Conservation (phyloP, 2,888 invertebrate species). For the Apodemia zela region DNA sequence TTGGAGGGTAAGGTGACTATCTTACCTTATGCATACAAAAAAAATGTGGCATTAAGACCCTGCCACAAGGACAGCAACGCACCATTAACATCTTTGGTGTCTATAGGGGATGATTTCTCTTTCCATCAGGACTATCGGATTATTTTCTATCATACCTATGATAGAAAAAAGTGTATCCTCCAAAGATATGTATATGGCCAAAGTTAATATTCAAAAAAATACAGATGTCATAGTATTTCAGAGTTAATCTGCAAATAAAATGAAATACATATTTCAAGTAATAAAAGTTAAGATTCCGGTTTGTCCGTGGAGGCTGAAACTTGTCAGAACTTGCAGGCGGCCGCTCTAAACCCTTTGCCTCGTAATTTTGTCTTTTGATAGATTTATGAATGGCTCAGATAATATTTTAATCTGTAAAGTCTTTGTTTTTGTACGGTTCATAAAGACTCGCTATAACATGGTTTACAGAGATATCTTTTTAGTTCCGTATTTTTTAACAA, state of each 20-base stretch:
- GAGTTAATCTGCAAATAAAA: not conserved
- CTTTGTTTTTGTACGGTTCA: not conserved
- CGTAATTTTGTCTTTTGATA: constrained; percentile 16
- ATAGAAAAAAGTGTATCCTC: too few species aligned
- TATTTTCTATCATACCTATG: too few species aligned
- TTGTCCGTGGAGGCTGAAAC: not conserved
- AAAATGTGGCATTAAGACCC: too few species aligned
- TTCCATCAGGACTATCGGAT: too few species aligned
- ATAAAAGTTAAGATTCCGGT: constrained; percentile 6
- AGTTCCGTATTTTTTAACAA: too few species aligned
- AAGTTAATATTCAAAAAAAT: too few species aligned
- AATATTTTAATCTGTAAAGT: not conserved
- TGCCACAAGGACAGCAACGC: too few species aligned
- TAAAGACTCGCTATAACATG: not conserved
- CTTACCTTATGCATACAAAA: too few species aligned
- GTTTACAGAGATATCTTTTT: not conserved
- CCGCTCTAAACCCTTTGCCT: constrained; percentile 4
- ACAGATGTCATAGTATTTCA: not conserved
- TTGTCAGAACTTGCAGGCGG: constrained; percentile 4
- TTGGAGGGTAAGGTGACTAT: too few species aligned
- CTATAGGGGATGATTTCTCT: too few species aligned
- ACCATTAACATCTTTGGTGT: too few species aligned
- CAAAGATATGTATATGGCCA: too few species aligned
- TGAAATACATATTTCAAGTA: not conserved
- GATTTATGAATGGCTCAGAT: constrained; percentile 12